These are phyloP conservation scores for Ophion slaviceki DNA, from an alignment of 2,888 invertebrate genomes.

Conservation along the genomic window DNA sequence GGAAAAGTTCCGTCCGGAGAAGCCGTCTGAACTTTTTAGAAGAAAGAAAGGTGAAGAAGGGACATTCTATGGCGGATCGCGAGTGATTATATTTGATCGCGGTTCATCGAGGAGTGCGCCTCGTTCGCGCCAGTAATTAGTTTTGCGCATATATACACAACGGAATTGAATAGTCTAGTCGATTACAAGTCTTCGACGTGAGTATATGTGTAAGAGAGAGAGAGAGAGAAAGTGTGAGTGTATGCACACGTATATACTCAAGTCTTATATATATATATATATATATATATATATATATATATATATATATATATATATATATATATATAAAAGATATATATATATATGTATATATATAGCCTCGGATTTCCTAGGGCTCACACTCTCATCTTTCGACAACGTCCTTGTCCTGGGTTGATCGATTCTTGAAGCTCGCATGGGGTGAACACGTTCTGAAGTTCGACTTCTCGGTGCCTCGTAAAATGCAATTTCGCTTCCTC, in stretches of 20 bases:
- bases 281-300: neutral
- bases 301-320: neutral
- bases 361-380: neutral
- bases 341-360: too few species aligned
- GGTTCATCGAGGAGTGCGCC: conserved; percentile 14
- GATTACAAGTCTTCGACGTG: conserved; percentile 32
- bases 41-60: too few species aligned
- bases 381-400: conserved; percentile 14
- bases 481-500: conserved; percentile 51
- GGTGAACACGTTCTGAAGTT: conserved; percentile 32
- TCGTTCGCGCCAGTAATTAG: conserved; percentile 36
- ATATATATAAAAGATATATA: neutral
- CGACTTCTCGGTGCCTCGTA: conserved; percentile 35
- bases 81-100: conserved; percentile 29
- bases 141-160: conserved; percentile 22
- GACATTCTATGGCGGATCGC: neutral
- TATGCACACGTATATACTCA: too few species aligned
- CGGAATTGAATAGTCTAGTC: conserved; percentile 42
- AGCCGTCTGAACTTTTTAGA: too few species aligned
- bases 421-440: conserved; percentile 46
- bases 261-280: too few species aligned
- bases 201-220: too few species aligned
- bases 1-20: neutral
- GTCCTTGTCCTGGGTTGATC: conserved; percentile 36
- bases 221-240: neutral